Percentiles rank a stretch among this genome's conserved stretches.
phyloP scores from a whole-genome alignment of 2,113 vertebrate species.

The Hylia prasina region DNA sequence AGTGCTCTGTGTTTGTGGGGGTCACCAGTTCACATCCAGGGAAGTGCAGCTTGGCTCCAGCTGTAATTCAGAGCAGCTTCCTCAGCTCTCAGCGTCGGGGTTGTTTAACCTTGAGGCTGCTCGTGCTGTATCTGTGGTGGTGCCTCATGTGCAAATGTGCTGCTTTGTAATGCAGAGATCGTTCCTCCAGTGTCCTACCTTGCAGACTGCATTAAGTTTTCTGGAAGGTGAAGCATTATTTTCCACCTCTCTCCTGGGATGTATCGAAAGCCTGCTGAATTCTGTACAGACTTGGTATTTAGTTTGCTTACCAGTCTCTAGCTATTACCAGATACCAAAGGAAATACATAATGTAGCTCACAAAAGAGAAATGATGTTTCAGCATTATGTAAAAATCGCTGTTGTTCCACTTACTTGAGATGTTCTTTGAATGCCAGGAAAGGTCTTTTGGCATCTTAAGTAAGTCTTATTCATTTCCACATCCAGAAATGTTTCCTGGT shows the following conservation, averaged over 20 bases:
- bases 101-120: constrained; percentile 64
- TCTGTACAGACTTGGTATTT: background rate
- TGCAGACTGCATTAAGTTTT: constrained; percentile 54
- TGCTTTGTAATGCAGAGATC: constrained; percentile 57
- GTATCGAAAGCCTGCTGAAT: background rate
- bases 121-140: background rate
- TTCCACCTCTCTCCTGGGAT: background rate
- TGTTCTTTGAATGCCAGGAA: background rate
- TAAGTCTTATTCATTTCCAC: background rate
- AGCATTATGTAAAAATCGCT: background rate
- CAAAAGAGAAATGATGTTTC: background rate
- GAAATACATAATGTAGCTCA: background rate
- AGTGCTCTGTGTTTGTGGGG: background rate
- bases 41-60: background rate
- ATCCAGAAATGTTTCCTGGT: background rate
- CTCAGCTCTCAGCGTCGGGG: background rate
- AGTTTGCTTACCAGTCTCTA: constrained; percentile 3
- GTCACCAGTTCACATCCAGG: background rate
- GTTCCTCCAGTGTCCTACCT: background rate
- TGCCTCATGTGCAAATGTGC: constrained; percentile 45
- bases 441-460: background rate
- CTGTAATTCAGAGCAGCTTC: background rate
- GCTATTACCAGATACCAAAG: background rate
- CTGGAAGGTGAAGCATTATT: constrained; percentile 43
- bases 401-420: background rate